Percentiles rank a stretch among this genome's conserved stretches.
Evolutionary conservation across 2,797 vertebrate species (phyloP).

Genomic region (Leucoraja ocellata): DNA sequence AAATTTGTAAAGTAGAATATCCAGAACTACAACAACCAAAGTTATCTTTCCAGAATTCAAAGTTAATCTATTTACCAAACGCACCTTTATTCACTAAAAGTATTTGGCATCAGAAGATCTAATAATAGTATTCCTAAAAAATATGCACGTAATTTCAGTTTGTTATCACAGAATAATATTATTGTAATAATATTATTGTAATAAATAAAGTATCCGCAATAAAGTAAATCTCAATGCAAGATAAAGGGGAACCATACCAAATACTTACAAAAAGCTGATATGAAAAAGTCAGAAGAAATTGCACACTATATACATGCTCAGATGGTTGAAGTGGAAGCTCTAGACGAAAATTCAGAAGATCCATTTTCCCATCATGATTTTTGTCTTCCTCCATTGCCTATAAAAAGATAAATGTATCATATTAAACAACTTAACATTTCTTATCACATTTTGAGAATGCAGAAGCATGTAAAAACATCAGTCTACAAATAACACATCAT

Average conservation of each 20-base stretch:
- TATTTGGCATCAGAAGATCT: background rate
- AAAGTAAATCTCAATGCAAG: background rate
- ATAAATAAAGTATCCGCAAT: background rate
- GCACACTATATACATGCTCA: constrained; percentile 74
- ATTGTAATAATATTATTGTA: background rate
- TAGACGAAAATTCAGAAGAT: constrained; percentile 65
- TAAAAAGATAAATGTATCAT: background rate
- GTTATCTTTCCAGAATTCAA: background rate
- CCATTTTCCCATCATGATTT: constrained; percentile 82
- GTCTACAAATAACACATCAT: too few relatives aligned
- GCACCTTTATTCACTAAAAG: background rate
- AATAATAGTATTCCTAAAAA: background rate
- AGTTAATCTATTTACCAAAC: background rate
- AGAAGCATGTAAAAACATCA: too few relatives aligned
- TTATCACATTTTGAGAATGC: background rate
- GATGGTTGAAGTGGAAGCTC: constrained; percentile 70
- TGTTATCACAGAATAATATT: background rate
- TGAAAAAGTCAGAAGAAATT: constrained; percentile 84
- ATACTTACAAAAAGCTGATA: constrained; percentile 80
- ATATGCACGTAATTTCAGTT: background rate
- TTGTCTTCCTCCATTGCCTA: constrained; percentile 79
- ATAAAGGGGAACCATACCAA: background rate
- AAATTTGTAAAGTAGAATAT: background rate
- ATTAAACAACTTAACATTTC: background rate
- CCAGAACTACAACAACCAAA: background rate